These are phyloP conservation scores for Cistogaster globosa DNA, from an alignment of 2,888 invertebrate genomes.

Conservation along the genomic window DNA sequence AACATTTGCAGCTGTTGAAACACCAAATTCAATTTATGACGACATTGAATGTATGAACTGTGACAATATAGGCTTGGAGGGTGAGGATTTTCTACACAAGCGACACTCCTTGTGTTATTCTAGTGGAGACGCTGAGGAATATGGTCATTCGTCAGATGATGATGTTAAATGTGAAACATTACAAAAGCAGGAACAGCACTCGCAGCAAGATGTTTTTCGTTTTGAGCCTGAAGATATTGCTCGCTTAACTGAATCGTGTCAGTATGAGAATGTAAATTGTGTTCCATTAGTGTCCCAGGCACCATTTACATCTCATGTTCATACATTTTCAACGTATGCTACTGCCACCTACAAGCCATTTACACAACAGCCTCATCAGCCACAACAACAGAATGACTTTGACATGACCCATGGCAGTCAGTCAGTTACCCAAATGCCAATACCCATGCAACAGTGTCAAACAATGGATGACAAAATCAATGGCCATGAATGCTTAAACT, in stretches of 20 bases:
- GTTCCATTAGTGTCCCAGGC: slow-evolving; percentile 66
- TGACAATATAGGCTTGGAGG: slow-evolving; percentile 7
- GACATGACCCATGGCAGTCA: slow-evolving; percentile 41
- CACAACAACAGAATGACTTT: slow-evolving; percentile 40
- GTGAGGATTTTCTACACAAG: slow-evolving; percentile 46
- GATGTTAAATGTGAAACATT: slow-evolving; percentile 60
- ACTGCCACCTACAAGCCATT: slow-evolving; percentile 56
- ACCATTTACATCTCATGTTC: slow-evolving; percentile 75
- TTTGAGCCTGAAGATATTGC: slow-evolving; percentile 83
- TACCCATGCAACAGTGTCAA: slow-evolving; percentile 13
- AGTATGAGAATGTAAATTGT: slow-evolving; percentile 66
- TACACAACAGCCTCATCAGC: slow-evolving; percentile 31
- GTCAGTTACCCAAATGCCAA: background rate
- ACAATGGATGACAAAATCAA: slow-evolving; percentile 1
- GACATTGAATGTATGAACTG: slow-evolving; percentile 71
- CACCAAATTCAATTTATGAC: slow-evolving; percentile 82
- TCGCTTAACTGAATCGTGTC: slow-evolving; percentile 76
- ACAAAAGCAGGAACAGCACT: slow-evolving; percentile 52
- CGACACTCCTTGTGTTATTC: slow-evolving; percentile 61
- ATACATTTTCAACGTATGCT: slow-evolving; percentile 73
- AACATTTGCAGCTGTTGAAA: slow-evolving; percentile 79
- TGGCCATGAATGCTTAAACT: slow-evolving; percentile 72
- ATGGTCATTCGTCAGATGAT: slow-evolving; percentile 73
- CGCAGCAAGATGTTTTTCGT: slow-evolving; percentile 80
- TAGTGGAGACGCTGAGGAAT: slow-evolving; percentile 69